Base-by-base conservation (phyloP, 2,888 invertebrate species). In the Xanthia togata region DNA sequence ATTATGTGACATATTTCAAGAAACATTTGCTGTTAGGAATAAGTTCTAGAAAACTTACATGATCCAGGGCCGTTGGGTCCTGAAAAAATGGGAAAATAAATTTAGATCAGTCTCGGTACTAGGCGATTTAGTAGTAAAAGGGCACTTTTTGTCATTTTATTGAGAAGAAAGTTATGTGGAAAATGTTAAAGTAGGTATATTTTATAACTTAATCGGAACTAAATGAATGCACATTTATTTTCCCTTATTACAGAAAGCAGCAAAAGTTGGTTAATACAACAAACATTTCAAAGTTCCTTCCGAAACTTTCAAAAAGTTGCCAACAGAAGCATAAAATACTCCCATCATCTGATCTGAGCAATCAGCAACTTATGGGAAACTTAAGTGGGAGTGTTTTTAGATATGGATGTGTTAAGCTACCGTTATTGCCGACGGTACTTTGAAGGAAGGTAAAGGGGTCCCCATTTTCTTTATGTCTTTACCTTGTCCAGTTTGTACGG, bases 401-500 rank as follows among this genome's bases (percentile, higher is more conserved):
- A 64, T 70, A 57, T 41, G n/a, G 12, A 44, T 50, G 5, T 63
- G 20, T 60, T 53, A 47, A 44, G 38, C 38, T 50, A 64, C 11
- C 26, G 17, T 26, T 47, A 53, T 68, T 68, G 26, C 44, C 8
- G 23, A 62, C 44, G 12, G 4, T 67, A 77, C 1, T 68, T 68
- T 53, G n/a, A 23, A 8, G 20, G 12, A 31, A 44, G 35, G 14
- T 14, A 23, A 65, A 60, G 26, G 57, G 2, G 31, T 35, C 0
- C n/a, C 8, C 62, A 57, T 55, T 63, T 57, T 68, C 0, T 71
- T 41, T 17, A n/a, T n/a, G 4, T 57, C 14, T 35, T 11, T 59
- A 82, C 82, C 81, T 90, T 89, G 90, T 82, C 95, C 93, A 75
- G 94, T 93, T 82, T 93, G 92, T 17, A 92, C 92, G 35, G 96